Percentiles rank a stretch among this genome's conserved stretches.
phyloP scores from a whole-genome alignment of 2,888 invertebrate genomes.

The Rhagonycha lutea region DNA sequence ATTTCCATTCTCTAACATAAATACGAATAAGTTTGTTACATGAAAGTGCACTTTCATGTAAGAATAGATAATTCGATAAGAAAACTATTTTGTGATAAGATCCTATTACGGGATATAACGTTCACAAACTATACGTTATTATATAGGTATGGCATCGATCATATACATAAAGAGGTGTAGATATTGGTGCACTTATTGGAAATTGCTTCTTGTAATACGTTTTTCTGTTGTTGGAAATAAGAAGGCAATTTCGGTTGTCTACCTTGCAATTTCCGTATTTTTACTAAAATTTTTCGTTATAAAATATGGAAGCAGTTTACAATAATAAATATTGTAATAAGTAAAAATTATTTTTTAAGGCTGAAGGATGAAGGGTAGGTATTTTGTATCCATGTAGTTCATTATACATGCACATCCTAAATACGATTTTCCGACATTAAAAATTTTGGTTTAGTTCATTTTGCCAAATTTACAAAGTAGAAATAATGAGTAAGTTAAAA shows the following conservation, averaged over 20 bases:
- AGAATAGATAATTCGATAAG: slow-evolving; percentile 20
- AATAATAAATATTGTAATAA: neutral
- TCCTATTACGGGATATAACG: slow-evolving; percentile 20
- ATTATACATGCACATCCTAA: too few relatives aligned
- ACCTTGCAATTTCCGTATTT: neutral
- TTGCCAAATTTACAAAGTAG: too few relatives aligned
- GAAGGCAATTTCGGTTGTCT: neutral
- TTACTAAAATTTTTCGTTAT: neutral
- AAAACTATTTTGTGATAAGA: slow-evolving; percentile 16
- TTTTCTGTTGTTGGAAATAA: neutral
- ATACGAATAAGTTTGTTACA: slow-evolving; percentile 9
- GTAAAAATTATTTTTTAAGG: too few relatives aligned
- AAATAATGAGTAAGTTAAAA: too few relatives aligned
- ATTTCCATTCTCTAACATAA: neutral
- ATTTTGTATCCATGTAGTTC: too few relatives aligned
- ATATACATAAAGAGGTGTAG: slow-evolving; percentile 5
- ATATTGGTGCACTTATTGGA: neutral
- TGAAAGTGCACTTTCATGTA: slow-evolving; percentile 24
- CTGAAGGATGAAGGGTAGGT: too few relatives aligned
- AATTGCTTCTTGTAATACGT: slow-evolving; percentile 7
- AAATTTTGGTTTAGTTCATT: too few relatives aligned
- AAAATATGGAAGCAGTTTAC: neutral
- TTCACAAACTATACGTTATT: slow-evolving; percentile 7
- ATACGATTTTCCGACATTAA: too few relatives aligned
- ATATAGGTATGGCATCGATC: slow-evolving; percentile 14